A percentile compares a stretch with the other conserved stretches of the same genome.
phyloP scores from a whole-genome alignment of 2,888 invertebrate species.

The Carabus problematicus region DNA sequence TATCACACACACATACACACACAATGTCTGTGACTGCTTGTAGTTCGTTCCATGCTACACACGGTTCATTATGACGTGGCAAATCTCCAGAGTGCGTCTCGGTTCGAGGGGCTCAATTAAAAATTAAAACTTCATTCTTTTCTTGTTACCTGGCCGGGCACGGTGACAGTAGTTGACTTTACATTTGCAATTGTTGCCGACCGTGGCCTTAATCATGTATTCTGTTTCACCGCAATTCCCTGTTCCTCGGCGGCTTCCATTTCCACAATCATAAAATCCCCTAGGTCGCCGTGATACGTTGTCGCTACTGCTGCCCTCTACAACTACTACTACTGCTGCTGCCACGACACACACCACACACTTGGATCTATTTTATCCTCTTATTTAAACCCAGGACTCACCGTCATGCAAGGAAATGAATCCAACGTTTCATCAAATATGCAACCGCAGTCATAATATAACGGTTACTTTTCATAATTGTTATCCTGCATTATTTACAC shows the following conservation, averaged over 20 bases:
- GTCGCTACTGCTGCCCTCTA: too few species aligned
- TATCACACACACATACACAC: not conserved
- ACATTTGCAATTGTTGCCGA: constrained; percentile 48
- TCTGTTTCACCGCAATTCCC: constrained; percentile 48
- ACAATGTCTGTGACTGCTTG: constrained; percentile 1
- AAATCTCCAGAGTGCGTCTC: constrained; percentile 30
- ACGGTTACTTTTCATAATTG: too few species aligned
- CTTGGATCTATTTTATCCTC: too few species aligned
- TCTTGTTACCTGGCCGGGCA: constrained; percentile 45
- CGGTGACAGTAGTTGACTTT: constrained; percentile 50
- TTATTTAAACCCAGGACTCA: too few species aligned
- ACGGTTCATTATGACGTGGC: constrained; percentile 29
- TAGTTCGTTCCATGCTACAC: not conserved
- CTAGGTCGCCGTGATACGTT: constrained; percentile 12
- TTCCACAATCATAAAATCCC: constrained; percentile 34
- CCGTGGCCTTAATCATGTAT: constrained; percentile 49
- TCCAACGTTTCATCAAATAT: too few species aligned
- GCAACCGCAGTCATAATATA: too few species aligned
- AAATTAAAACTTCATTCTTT: constrained; percentile 55
- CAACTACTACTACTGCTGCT: too few species aligned
- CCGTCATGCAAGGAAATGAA: too few species aligned
- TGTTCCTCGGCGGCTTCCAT: constrained; percentile 27
- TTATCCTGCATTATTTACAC: too few species aligned
- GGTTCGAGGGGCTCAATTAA: constrained; percentile 48
- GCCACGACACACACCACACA: too few species aligned